phyloP scores from a whole-genome alignment of 2,113 vertebrate genomes.

The Physeter macrocephalus region DNA sequence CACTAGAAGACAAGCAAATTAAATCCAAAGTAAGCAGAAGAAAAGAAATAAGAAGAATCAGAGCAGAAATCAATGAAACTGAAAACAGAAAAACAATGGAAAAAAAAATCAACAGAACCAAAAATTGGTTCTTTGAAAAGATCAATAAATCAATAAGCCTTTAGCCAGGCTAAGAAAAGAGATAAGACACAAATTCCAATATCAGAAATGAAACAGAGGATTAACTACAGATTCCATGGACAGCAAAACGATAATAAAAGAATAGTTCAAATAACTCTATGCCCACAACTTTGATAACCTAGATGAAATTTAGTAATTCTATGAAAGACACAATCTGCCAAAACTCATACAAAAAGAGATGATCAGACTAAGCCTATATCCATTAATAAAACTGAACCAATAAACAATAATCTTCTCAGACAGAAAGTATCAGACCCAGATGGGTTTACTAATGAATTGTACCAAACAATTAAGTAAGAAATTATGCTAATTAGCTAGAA shows the following conservation, averaged over 20 bases:
- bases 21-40: background rate
- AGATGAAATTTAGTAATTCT: background rate
- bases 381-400: background rate
- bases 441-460: background rate
- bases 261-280: background rate
- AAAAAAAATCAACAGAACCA: background rate
- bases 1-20: background rate
- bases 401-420: background rate
- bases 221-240: background rate
- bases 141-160: background rate
- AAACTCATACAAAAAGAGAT: background rate
- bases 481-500: background rate
- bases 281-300: background rate
- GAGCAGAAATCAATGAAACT: background rate
- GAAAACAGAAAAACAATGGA: background rate
- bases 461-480: background rate
- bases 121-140: background rate
- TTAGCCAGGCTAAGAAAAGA: background rate
- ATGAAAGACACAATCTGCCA: background rate
- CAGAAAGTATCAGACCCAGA: background rate
- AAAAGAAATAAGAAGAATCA: background rate
- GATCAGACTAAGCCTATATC: background rate
- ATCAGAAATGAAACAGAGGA: background rate
- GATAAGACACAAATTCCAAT: background rate
- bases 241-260: background rate